Evolutionary conservation across 2,888 invertebrate genomes (phyloP).

Genomic region (Drosophila picticornis): DNA sequence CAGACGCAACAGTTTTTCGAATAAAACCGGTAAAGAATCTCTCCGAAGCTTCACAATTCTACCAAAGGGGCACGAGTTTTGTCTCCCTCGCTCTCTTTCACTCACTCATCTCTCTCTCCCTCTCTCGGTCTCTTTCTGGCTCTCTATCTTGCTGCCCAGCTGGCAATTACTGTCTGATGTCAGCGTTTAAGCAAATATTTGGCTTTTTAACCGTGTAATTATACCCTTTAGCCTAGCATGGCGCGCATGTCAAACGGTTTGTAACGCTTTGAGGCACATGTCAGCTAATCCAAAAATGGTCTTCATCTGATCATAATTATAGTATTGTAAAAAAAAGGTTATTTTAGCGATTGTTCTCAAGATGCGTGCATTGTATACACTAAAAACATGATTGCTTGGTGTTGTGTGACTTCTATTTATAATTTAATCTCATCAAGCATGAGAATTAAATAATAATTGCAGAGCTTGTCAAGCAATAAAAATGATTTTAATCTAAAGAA

Average conservation of each 20-base stretch:
- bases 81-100: constrained; percentile 3
- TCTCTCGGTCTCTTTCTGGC: not conserved
- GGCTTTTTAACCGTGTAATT: constrained; percentile 77
- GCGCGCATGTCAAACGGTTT: constrained; percentile 17
- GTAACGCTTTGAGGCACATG: constrained; percentile 17
- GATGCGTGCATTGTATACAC: not conserved
- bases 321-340: not conserved
- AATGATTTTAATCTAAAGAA: not conserved
- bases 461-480: not conserved
- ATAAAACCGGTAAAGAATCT: constrained; percentile 68
- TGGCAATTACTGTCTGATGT: constrained; percentile 67
- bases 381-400: not conserved
- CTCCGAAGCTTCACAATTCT: constrained; percentile 29
- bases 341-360: not conserved
- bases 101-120: not conserved
- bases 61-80: constrained; percentile 11
- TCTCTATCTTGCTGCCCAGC: constrained; percentile 10
- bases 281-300: not conserved
- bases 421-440: not conserved
- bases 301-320: constrained; percentile 3
- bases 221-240: constrained; percentile 42
- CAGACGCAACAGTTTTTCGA: constrained; percentile 47
- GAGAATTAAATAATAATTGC: not conserved
- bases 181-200: constrained; percentile 77
- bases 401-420: not conserved